These are phyloP conservation scores for Tethea ocularis DNA, from an alignment of 2,888 invertebrate species.

Conservation along the genomic window DNA sequence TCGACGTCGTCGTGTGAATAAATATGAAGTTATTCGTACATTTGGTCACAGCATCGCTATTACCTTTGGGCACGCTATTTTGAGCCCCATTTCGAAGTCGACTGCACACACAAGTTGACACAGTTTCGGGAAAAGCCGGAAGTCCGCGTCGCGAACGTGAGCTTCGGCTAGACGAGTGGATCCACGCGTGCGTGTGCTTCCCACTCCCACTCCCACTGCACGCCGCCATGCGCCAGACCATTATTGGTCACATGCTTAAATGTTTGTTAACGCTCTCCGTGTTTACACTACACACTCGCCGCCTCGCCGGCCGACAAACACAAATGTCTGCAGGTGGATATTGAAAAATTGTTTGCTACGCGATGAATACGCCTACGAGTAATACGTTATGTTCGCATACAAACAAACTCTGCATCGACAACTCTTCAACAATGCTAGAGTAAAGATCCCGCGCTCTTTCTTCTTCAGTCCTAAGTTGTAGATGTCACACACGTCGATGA, in stretches of 20 bases:
- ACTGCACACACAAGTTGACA: background rate
- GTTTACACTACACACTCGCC: too few relatives aligned
- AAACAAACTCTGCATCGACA: too few relatives aligned
- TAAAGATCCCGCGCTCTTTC: too few relatives aligned
- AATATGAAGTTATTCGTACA: background rate
- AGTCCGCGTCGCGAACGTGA: background rate
- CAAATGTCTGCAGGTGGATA: too few relatives aligned
- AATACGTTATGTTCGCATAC: too few relatives aligned
- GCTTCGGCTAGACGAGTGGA: background rate
- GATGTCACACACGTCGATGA: too few relatives aligned
- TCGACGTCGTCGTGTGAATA: background rate
- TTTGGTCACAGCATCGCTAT: background rate
- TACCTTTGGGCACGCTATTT: background rate
- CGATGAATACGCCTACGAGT: too few relatives aligned
- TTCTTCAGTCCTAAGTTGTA: too few relatives aligned
- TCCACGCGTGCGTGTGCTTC: background rate
- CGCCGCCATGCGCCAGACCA: constrained; percentile 87
- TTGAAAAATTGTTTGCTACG: too few relatives aligned
- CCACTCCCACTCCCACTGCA: background rate
- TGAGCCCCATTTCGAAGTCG: background rate
- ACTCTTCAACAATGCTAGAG: too few relatives aligned
- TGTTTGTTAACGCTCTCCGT: too few relatives aligned
- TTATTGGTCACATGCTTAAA: constrained; percentile 68
- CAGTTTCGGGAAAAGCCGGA: constrained; percentile 1
- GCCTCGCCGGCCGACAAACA: constrained; percentile 6